Evolutionary conservation across 2,113 vertebrate genomes (phyloP), one percentile per base, ranked within the genome.

Genomic region (Nannospalax galili): DNA sequence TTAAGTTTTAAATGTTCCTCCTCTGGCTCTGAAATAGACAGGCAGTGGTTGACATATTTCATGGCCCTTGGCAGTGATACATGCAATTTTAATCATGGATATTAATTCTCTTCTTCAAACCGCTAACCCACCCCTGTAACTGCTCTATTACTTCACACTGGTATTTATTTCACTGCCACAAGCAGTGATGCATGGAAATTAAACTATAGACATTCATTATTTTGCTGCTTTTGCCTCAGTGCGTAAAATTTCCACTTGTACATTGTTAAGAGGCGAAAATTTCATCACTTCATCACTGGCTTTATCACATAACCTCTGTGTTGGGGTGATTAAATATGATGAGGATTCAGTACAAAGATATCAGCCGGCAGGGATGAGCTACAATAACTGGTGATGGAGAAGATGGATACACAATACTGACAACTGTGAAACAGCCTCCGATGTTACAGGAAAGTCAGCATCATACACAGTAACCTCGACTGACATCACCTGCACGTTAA

Each of bases 101-200:
- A 97, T 96, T 97, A 96, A 96, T 96, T 92, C 64, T 91, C 75
- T 79, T 93, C 79, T 90, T 95, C 75, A 93, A 96, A 72, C n/a
- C 90, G 62, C 73, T 30, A 82, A 19, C 14, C 73, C 73, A 70
- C 37, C 40, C 52, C 45, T 94, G 92, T 77, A 87, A 94, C 86
- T 90, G 87, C 89, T 81, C 72, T 87, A 40, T 92, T 94, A 65
- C 90, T 94, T 92, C 80, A 95, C 73, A 35, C n/a, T 87, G 56
- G 48, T 97, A 79, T 93, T 96, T 94, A 95, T 92, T 91, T 95
- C 72, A 85, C 90, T 93, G 82, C 79, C 89, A 92, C 73, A 77
- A 96, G 75, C 94, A 95, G 79, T 85, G 92, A 87, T 87, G 37
- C 92, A 70, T 85, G 94, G 35, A 92, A 95, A 97, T 95, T 94